Conservation (phyloP, 1,140 invertebrate species). For the Scaptomyza hsui region DNA sequence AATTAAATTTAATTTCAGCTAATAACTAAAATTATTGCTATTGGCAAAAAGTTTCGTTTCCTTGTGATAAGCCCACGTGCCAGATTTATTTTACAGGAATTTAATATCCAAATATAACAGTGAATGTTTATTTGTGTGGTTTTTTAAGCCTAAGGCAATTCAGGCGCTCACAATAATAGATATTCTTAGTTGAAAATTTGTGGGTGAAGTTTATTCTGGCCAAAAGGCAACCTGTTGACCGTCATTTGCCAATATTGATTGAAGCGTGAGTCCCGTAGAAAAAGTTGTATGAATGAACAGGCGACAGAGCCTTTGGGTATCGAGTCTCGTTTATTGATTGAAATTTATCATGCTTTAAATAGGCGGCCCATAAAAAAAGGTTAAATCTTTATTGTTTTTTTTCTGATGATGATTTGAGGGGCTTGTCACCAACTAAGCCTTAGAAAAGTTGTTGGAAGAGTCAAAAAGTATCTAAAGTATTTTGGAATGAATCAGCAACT, state of each 20-base stretch:
- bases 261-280: conserved; percentile 17
- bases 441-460: conserved; percentile 1
- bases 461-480: conserved; percentile 3
- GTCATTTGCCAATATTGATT: conserved; percentile 33
- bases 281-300: conserved; percentile 48
- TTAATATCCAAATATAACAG: background rate
- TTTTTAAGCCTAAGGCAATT: background rate
- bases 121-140: background rate
- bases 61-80: too few relatives aligned
- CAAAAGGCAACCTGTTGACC: conserved; percentile 33
- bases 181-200: background rate
- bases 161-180: background rate
- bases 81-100: background rate
- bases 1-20: conserved; percentile 15
- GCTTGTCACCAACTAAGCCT: conserved; percentile 4
- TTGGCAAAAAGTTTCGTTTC: conserved; percentile 6
- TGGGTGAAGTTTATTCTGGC: background rate
- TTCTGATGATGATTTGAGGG: too few relatives aligned
- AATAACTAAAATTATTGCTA: conserved; percentile 25
- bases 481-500: conserved; percentile 11
- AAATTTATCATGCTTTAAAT: conserved; percentile 38
- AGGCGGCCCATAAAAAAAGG: conserved; percentile 22
- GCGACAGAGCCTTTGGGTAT: conserved; percentile 15
- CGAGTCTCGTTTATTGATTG: conserved; percentile 38
- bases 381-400: background rate